Evolutionary conservation across 2,888 invertebrate species (phyloP).

Genomic region (Drosophila parthenogenetica): DNA sequence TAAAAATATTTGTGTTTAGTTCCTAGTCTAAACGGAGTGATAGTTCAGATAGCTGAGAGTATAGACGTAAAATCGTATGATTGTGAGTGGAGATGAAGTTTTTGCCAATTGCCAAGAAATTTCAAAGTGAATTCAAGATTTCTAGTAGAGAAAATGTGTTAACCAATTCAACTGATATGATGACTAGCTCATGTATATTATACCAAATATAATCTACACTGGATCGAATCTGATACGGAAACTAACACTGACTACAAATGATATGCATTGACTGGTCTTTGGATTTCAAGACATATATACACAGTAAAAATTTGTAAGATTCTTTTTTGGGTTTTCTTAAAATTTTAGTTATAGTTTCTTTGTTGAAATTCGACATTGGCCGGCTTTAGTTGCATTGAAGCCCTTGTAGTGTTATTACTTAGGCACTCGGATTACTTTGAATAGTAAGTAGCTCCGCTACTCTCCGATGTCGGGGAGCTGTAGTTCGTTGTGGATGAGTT

Average conservation of each 20-base stretch:
- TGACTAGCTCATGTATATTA: not conserved
- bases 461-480: slow-evolving; percentile 75
- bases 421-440: slow-evolving; percentile 70
- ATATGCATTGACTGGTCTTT: slow-evolving; percentile 48
- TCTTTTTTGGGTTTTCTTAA: slow-evolving; percentile 27
- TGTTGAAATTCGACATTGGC: slow-evolving; percentile 75
- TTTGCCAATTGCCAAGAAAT: slow-evolving; percentile 34
- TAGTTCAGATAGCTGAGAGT: not conserved
- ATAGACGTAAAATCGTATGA: slow-evolving; percentile 15
- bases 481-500: slow-evolving; percentile 64
- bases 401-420: slow-evolving; percentile 38
- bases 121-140: slow-evolving; percentile 16
- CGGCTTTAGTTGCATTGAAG: slow-evolving; percentile 62
- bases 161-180: slow-evolving; percentile 33
- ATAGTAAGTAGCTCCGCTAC: slow-evolving; percentile 67
- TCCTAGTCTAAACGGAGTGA: slow-evolving; percentile 5
- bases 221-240: slow-evolving; percentile 22
- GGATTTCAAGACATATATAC: slow-evolving; percentile 27
- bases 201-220: slow-evolving; percentile 27
- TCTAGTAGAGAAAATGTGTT: slow-evolving; percentile 15
- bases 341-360: slow-evolving; percentile 38
- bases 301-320: slow-evolving; percentile 27
- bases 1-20: slow-evolving; percentile 1
- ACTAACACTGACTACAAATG: slow-evolving; percentile 29
- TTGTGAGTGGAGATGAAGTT: slow-evolving; percentile 33